These are phyloP conservation scores for Achroia grisella DNA, from an alignment of 1,140 invertebrate species.

Conservation along the genomic window DNA sequence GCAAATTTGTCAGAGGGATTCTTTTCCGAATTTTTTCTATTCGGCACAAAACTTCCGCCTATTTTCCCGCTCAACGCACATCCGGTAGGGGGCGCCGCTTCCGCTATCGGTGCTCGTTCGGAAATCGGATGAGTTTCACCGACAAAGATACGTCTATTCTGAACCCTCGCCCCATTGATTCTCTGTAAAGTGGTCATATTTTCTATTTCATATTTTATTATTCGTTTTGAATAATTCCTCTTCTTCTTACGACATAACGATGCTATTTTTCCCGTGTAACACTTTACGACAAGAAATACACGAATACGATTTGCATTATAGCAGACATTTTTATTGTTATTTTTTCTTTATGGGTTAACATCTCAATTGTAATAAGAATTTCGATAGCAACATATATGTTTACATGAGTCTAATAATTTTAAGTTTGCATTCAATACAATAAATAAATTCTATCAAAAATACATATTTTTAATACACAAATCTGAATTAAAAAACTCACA, in stretches of 20 bases:
- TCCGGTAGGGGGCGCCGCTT: conserved; percentile 43
- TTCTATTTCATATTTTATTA: conserved; percentile 41
- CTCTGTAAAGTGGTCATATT: conserved; percentile 43
- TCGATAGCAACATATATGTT: too few relatives aligned
- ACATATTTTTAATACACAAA: too few relatives aligned
- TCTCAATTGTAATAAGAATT: too few relatives aligned
- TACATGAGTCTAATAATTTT: too few relatives aligned
- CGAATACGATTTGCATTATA: too few relatives aligned
- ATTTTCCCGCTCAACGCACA: conserved; percentile 64
- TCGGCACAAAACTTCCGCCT: conserved; percentile 55
- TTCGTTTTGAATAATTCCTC: conserved; percentile 28
- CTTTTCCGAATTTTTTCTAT: conserved; percentile 47
- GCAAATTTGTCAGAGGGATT: conserved; percentile 57
- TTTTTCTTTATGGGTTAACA: too few relatives aligned
- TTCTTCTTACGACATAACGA: conserved; percentile 9
- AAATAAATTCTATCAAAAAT: too few relatives aligned
- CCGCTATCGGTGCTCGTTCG: conserved; percentile 38
- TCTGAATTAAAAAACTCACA: too few relatives aligned
- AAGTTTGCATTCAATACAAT: too few relatives aligned
- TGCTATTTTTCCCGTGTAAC: background rate
- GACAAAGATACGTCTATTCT: conserved; percentile 32
- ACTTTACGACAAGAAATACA: too few relatives aligned
- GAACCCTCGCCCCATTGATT: conserved; percentile 41
- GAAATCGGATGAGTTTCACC: conserved; percentile 50
- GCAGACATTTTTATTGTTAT: too few relatives aligned